Conservation (phyloP, 2,888 invertebrate species). For the Microctonus aethiopoides region DNA sequence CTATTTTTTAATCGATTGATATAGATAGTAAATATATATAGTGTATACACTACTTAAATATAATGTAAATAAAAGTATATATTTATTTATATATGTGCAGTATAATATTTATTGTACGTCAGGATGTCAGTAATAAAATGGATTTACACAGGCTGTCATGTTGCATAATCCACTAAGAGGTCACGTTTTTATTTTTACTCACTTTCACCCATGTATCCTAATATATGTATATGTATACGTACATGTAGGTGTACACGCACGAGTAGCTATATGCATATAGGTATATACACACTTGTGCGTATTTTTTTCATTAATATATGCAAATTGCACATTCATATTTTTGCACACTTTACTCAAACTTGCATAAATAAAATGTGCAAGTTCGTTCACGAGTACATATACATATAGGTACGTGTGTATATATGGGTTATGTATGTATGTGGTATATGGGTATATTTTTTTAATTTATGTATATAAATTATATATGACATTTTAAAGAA, state of each 20-base stretch:
- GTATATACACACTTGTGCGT: not conserved
- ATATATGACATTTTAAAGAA: too few species aligned
- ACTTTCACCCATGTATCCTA: not conserved
- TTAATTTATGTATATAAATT: too few species aligned
- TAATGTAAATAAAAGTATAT: conserved; percentile 27
- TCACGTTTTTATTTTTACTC: not conserved
- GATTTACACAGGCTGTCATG: not conserved
- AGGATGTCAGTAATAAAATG: not conserved
- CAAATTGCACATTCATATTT: not conserved
- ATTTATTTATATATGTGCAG: not conserved
- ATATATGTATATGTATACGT: too few species aligned
- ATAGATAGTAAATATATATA: too few species aligned
- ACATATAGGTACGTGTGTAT: too few species aligned
- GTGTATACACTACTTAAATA: not conserved
- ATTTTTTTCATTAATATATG: not conserved
- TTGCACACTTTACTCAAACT: not conserved
- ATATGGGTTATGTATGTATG: too few species aligned
- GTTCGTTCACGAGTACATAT: not conserved
- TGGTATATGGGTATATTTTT: too few species aligned
- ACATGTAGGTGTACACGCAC: too few species aligned
- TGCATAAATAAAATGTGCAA: not conserved
- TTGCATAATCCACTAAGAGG: not conserved
- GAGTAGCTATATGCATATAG: too few species aligned
- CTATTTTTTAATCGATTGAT: too few species aligned
- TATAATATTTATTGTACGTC: not conserved